Base-by-base conservation (phyloP, 2,797 vertebrate genomes). In the Percopsis omiscomaycus region DNA sequence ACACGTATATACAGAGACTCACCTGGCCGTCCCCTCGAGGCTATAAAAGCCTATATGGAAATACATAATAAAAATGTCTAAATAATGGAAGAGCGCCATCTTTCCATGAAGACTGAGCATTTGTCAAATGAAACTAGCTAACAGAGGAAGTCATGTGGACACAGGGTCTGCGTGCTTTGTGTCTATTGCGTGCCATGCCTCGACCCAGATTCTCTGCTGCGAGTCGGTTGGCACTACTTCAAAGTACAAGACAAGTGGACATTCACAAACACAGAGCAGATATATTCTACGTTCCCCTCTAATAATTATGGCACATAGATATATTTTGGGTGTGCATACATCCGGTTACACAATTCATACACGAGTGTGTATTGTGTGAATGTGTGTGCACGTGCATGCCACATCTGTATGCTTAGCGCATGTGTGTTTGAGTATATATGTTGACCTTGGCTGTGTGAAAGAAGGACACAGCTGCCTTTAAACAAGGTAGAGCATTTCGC, bases 171-270 rank as follows among this genome's bases (percentile, higher is more conserved):
- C 30, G 46, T 64, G 47, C 52, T 69, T 60, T 57, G 46, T 65
- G 13, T 68, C 11, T 32, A 69, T 71, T 60, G 61, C 55, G 29
- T 75, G 65, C 68, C 72, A 66, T 68, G n/a, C 67, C 66, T 45
- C 77, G 81, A 86, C 78, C 76, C 64, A 81, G 53, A 84, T 88
- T 78, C 60, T 59, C 28, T 52, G 66, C 78, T 69, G 64, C 46
- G 71, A 8, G 5, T 37, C 32, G 27, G 27, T 61, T 85, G 78
- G 75, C 74, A 80, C 74, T 69, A 69, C 63, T 64, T 65, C 53
- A 13, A 12, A 66, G 69, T 73, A 42, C 47, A 58, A 62, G 49
- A 37, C 13, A 0, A 29, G 16, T 53, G 66, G 63, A 81, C 63
- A 79, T 64, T 69, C 55, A 56, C 55, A 58, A 9, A 58, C 30